Evolutionary conservation across 2,888 invertebrate genomes (phyloP), one percentile per base, ranked within the genome.

Genomic region (Tenodera sinensis): DNA sequence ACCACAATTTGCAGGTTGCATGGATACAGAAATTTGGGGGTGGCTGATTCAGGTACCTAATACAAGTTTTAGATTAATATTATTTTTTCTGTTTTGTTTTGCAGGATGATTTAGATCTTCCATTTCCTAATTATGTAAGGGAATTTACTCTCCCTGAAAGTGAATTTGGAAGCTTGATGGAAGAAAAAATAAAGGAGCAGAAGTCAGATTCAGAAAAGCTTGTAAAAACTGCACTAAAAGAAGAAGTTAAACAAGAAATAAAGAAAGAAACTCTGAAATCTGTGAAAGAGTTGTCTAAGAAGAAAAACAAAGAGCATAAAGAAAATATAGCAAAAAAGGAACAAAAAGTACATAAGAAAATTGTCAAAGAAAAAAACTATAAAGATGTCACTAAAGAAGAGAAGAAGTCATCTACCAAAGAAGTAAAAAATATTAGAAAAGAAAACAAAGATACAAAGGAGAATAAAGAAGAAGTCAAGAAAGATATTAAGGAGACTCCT

Each of bases 71-170:
- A 34, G n/a, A 47, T 15, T 85, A 9, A 28, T 85, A 87, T 20
- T 20, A 30, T 85, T 84, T 20, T 20, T 28, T n/a, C 0, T 9
- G 42, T 27, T 28, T 6, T 85, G 54, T n/a, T n/a, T 93, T 94
- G 92, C 91, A 95, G 91, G 95, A 96, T 91, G 95, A 96, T 90
- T 95, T 96, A 92, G 95, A 95, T 54, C 93, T 95, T 90, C 95
- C 95, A 0, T 96, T 96, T 92, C 96, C 96, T 0, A 95, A 95
- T 92, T 94, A 95, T 27, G 95, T 95, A 91, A 92, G 93, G 9
- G 94, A 95, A 1, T 96, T 96, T 91, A 93, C 92, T 90, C 92
- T 96, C 81, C 95, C 96, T 0, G 95, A 95, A 88, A 93, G 92
- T 90, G 95, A 96, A 89, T 95, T 94, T 92, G 94, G 94, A 6